Evolutionary conservation across 2,797 vertebrate species (phyloP).

Genomic region (Sebastes elongatus): DNA sequence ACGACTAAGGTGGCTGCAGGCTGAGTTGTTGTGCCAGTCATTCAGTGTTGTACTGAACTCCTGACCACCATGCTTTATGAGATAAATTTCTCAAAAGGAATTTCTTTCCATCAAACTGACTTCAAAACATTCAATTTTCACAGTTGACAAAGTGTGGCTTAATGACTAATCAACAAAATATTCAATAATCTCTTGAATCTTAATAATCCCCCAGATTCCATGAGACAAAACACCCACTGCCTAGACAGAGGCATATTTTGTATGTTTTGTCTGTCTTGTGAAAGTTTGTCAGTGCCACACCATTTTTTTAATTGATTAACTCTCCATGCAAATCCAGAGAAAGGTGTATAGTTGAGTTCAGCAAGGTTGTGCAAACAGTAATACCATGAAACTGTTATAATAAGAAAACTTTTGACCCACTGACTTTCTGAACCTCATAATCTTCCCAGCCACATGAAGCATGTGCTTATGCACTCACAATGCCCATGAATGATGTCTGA

Average conservation of each 20-base stretch:
- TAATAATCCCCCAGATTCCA: conserved; percentile 49
- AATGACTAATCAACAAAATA: conserved; percentile 32
- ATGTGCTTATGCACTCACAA: not conserved
- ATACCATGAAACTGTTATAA: not conserved
- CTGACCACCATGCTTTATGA: conserved; percentile 27
- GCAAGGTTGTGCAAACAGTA: not conserved
- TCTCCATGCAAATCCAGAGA: not conserved
- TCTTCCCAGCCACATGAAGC: not conserved
- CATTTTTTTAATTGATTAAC: not conserved
- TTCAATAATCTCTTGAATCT: conserved; percentile 35
- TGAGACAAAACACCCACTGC: not conserved
- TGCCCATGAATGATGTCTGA: not conserved
- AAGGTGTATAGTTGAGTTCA: not conserved
- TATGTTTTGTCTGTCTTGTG: not conserved
- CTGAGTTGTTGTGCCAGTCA: not conserved
- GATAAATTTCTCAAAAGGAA: not conserved
- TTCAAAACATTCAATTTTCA: conserved; percentile 1
- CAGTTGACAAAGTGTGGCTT: conserved; percentile 9
- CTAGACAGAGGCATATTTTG: not conserved
- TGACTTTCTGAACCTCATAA: conserved; percentile 2
- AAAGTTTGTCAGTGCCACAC: not conserved
- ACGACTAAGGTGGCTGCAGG: conserved; percentile 40
- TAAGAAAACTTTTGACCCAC: conserved; percentile 1
- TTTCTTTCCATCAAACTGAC: conserved; percentile 1
- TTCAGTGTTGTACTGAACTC: conserved; percentile 31